phyloP scores from a whole-genome alignment of 2,113 vertebrate genomes.

The Festucalex cinctus region DNA sequence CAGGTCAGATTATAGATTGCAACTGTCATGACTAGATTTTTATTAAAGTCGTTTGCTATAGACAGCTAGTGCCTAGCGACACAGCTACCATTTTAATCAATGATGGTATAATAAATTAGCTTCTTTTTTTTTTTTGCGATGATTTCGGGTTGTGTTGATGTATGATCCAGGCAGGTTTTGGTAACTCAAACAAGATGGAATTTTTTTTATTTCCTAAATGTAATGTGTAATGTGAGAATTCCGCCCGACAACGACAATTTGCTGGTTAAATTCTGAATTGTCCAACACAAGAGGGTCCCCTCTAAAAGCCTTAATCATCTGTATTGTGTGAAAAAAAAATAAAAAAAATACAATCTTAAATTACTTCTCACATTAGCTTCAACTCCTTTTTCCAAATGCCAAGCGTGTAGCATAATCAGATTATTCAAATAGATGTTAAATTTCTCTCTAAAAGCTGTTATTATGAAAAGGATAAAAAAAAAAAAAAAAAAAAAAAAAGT shows the following conservation, averaged over 20 bases:
- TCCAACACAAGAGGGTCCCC: no score
- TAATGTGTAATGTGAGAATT: neutral
- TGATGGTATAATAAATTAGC: no score
- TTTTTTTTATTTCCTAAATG: no score
- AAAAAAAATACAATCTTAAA: neutral
- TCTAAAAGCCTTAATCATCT: neutral
- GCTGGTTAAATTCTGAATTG: neutral
- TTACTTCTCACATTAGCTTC: neutral
- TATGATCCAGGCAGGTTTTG: neutral
- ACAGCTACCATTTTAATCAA: no score
- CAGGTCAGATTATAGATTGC: no score
- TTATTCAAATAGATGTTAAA: slow-evolving; percentile 72
- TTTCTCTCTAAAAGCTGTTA: slow-evolving; percentile 26
- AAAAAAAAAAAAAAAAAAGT: slow-evolving; percentile 36
- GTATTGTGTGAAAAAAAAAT: neutral
- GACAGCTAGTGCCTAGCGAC: no score
- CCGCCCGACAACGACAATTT: neutral
- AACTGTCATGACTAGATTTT: no score
- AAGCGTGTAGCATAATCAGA: slow-evolving; percentile 45
- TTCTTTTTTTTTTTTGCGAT: no score
- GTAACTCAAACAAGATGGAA: no score
- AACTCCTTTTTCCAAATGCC: neutral
- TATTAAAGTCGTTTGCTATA: no score
- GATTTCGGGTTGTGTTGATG: no score
- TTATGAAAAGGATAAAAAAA: slow-evolving; percentile 33